These are phyloP conservation scores for Camarhynchus parvulus DNA, from an alignment of 2,113 vertebrate species.

Conservation along the genomic window DNA sequence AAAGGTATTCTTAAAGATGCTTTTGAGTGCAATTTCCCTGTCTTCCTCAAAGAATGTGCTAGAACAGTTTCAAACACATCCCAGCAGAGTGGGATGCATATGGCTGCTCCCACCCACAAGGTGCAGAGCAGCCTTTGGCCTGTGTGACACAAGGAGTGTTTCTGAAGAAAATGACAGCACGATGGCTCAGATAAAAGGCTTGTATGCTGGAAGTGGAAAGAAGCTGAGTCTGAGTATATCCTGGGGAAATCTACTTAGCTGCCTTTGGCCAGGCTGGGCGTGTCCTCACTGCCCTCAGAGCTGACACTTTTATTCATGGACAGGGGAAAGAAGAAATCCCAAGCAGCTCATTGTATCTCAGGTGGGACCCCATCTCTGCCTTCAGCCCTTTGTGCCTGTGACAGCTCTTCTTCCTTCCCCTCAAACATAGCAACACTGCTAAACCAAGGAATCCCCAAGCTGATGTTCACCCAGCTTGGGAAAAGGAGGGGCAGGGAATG, in stretches of 20 bases:
- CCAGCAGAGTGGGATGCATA: neutral
- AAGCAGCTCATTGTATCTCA: neutral
- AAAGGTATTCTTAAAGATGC: neutral
- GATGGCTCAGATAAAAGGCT: neutral
- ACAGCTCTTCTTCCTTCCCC: neutral
- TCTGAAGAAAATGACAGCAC: neutral
- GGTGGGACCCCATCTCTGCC: neutral
- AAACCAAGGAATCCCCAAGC: neutral
- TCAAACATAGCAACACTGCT: neutral
- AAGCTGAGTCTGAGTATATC: neutral
- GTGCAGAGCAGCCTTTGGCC: neutral
- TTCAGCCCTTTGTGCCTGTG: neutral
- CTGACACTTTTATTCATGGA: neutral
- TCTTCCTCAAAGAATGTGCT: neutral
- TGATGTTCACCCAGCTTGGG: neutral
- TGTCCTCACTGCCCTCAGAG: neutral
- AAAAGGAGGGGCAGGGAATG: neutral
- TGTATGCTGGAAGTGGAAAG: neutral
- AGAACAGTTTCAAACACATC: neutral
- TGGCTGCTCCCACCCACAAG: neutral
- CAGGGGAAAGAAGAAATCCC: neutral
- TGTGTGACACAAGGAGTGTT: neutral
- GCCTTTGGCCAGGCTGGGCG: neutral
- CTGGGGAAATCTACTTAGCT: neutral
- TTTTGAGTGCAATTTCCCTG: neutral